Conservation (phyloP, 1,140 invertebrate genomes). For the Ceratitis capitata region DNA sequence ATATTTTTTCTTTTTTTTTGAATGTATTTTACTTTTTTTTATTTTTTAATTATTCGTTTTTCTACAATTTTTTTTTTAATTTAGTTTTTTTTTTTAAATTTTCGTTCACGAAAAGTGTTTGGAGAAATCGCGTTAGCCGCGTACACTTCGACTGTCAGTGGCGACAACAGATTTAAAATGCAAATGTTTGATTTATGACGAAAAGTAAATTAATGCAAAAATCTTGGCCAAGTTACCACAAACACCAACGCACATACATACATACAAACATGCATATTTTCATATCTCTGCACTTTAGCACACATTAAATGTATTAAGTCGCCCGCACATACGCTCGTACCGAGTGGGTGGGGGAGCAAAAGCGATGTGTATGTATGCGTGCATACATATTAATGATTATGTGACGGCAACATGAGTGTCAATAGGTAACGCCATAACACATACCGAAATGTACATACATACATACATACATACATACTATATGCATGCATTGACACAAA, state of each 20-base stretch:
- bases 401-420: background rate
- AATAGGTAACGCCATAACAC: background rate
- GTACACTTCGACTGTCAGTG: conserved; percentile 51
- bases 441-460: too few species aligned
- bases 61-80: background rate
- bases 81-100: background rate
- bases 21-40: background rate
- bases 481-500: background rate
- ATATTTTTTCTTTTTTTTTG: background rate
- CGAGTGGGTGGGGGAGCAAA: background rate
- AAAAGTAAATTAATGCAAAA: conserved; percentile 44
- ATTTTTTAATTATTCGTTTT: background rate
- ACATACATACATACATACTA: background rate
- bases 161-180: conserved; percentile 64
- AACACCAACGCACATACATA: conserved; percentile 14
- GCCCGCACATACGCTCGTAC: background rate
- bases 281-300: background rate
- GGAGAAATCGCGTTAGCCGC: background rate
- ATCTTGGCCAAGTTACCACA: conserved; percentile 2
- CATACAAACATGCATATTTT: too few species aligned
- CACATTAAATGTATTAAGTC: conserved; percentile 22
- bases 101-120: background rate
- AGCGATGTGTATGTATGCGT: background rate
- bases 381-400: too few species aligned
- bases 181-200: conserved; percentile 64